These are phyloP conservation scores for Chinchilla lanigera DNA, from an alignment of 2,113 vertebrate species.

Conservation along the genomic window DNA sequence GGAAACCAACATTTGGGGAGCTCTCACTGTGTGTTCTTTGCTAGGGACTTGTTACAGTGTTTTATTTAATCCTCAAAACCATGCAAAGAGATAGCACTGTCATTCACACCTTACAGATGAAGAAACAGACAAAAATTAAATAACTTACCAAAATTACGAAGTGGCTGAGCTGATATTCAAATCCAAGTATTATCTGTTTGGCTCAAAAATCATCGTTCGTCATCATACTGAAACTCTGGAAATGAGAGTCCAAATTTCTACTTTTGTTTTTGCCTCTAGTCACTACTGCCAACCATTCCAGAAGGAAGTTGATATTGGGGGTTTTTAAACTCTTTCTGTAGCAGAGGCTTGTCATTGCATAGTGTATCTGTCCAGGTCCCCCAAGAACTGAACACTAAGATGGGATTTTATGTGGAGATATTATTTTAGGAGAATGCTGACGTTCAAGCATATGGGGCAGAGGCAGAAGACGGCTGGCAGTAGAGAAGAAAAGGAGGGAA, in stretches of 20 bases:
- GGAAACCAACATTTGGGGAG: background rate
- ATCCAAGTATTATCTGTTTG: background rate
- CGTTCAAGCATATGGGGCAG: background rate
- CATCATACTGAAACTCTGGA: background rate
- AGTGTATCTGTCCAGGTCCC: background rate
- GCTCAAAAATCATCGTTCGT: background rate
- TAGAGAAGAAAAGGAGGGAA: background rate
- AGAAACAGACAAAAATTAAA: background rate
- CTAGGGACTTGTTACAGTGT: background rate
- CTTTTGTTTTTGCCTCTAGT: background rate
- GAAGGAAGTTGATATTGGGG: background rate
- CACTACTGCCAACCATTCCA: background rate
- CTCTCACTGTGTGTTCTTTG: background rate
- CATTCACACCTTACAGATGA: background rate
- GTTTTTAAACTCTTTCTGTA: background rate
- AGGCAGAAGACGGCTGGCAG: background rate
- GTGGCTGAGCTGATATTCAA: background rate
- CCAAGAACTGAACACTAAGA: background rate
- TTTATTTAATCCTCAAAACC: conserved; percentile 32
- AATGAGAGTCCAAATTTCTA: background rate
- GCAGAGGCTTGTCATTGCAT: background rate
- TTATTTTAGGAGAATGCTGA: background rate
- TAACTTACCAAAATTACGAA: background rate
- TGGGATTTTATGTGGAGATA: background rate
- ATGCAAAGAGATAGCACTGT: background rate